Evolutionary conservation across 2,888 invertebrate genomes (phyloP).

Genomic region (Thecocarcelia acutangulata): DNA sequence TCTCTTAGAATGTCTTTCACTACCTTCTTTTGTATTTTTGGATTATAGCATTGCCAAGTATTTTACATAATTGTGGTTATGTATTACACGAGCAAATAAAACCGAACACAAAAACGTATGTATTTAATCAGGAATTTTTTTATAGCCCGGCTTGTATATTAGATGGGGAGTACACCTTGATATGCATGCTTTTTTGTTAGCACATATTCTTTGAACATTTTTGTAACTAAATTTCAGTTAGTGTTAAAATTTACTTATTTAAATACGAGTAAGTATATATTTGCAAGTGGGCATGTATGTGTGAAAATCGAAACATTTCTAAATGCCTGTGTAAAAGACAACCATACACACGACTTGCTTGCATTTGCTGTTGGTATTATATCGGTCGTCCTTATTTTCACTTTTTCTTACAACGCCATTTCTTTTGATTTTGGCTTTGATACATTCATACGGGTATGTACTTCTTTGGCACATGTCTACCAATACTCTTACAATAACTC

Average conservation of each 20-base stretch:
- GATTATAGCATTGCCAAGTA: slow-evolving; percentile 61
- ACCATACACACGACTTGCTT: slow-evolving; percentile 37
- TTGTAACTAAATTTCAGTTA: no score
- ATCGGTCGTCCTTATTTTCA: slow-evolving; percentile 61
- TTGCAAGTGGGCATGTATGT: not conserved
- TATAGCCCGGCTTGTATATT: no score
- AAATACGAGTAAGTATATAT: not conserved
- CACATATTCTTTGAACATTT: slow-evolving; percentile 15
- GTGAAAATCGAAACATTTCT: not conserved
- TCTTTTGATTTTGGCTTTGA: slow-evolving; percentile 15
- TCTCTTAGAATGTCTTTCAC: slow-evolving; percentile 17
- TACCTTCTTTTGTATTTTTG: slow-evolving; percentile 13
- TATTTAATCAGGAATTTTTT: no score
- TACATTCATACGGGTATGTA: no score
- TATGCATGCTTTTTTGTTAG: slow-evolving; percentile 9
- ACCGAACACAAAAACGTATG: not conserved
- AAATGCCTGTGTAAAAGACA: not conserved
- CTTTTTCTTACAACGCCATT: slow-evolving; percentile 45
- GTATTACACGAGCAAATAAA: not conserved
- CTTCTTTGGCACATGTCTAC: slow-evolving; percentile 3
- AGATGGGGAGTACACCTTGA: no score
- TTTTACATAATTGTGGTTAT: slow-evolving; percentile 39
- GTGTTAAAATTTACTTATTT: no score
- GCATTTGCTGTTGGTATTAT: slow-evolving; percentile 48
- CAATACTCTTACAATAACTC: not conserved